Percentiles rank a stretch among this genome's conserved stretches.
These are phyloP conservation scores for Sebastes hubbsi DNA, from an alignment of 2,797 vertebrate genomes.

Conservation along the genomic window DNA sequence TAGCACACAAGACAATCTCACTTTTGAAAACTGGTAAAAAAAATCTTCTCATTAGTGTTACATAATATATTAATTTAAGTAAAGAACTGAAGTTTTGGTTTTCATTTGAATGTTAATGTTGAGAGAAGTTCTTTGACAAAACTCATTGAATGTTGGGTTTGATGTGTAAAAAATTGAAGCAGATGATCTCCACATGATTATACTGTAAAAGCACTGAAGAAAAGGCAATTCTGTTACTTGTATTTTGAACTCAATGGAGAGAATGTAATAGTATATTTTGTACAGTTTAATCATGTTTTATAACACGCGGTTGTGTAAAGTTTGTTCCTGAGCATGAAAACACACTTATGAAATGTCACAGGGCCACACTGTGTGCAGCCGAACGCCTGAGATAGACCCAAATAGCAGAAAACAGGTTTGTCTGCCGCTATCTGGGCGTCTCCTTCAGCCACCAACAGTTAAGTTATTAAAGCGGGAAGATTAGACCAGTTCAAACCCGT, in stretches of 20 bases:
- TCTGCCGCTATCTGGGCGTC: conserved; percentile 40
- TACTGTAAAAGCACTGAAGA: conserved; percentile 14
- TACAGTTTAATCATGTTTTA: conserved; percentile 40
- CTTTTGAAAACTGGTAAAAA: neutral
- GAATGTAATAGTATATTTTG: conserved; percentile 40
- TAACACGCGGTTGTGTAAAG: neutral
- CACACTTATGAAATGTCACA: conserved; percentile 9
- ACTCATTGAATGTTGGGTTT: conserved; percentile 13
- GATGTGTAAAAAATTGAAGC: neutral
- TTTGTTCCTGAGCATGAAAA: conserved; percentile 37
- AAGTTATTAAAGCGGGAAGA: conserved; percentile 40
- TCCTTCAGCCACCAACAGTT: neutral
- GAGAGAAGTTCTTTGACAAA: neutral
- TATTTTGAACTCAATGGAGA: neutral
- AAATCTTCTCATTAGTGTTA: neutral
- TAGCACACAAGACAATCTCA: neutral
- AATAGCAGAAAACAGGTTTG: conserved; percentile 64
- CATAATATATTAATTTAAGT: neutral
- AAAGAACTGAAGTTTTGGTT: neutral
- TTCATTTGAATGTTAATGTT: conserved; percentile 6
- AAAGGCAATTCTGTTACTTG: conserved; percentile 10
- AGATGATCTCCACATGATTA: conserved; percentile 10
- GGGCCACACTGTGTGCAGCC: neutral
- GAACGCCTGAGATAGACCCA: conserved; percentile 23
- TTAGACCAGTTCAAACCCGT: conserved; percentile 57